Percentiles rank a stretch among this genome's conserved stretches.
These are phyloP conservation scores for Melinopterus prodromus DNA, from an alignment of 2,888 invertebrate species.

Conservation along the genomic window DNA sequence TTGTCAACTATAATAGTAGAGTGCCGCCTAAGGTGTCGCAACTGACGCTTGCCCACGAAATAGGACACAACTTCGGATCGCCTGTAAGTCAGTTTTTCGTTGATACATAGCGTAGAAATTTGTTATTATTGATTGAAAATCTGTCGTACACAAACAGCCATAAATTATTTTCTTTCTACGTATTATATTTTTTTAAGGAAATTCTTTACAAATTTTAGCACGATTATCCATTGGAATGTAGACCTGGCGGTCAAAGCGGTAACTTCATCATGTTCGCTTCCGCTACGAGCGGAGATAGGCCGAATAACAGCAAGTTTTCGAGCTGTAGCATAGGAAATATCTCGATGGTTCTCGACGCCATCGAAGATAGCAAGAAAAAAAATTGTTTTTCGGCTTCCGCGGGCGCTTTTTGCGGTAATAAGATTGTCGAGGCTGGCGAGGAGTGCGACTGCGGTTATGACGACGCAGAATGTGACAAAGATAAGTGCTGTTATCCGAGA, in stretches of 20 bases:
- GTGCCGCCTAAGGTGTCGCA: conserved; percentile 98
- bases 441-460: conserved; percentile 98
- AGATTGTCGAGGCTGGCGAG: conserved; percentile 97
- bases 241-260: conserved; percentile 90
- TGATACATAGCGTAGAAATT: neutral
- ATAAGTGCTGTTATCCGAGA: conserved; percentile 93
- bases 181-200: too few species aligned
- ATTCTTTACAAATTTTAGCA: conserved; percentile 72
- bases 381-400: conserved; percentile 93
- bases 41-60: conserved; percentile 96
- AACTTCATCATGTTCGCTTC: conserved; percentile 99
- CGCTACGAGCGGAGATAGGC: conserved; percentile 97
- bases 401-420: conserved; percentile 99
- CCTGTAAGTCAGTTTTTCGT: conserved; percentile 71
- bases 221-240: conserved; percentile 90
- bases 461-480: conserved; percentile 83
- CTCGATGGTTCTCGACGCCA: conserved; percentile 91
- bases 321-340: conserved; percentile 95
- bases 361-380: conserved; percentile 87
- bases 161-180: neutral
- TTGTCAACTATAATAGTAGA: conserved; percentile 96
- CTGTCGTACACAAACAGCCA: neutral
- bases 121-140: conserved; percentile 20
- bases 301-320: conserved; percentile 98
- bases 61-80: conserved; percentile 98